Evolutionary conservation across 2,888 invertebrate species (phyloP).

Genomic region (Orthosia incerta): DNA sequence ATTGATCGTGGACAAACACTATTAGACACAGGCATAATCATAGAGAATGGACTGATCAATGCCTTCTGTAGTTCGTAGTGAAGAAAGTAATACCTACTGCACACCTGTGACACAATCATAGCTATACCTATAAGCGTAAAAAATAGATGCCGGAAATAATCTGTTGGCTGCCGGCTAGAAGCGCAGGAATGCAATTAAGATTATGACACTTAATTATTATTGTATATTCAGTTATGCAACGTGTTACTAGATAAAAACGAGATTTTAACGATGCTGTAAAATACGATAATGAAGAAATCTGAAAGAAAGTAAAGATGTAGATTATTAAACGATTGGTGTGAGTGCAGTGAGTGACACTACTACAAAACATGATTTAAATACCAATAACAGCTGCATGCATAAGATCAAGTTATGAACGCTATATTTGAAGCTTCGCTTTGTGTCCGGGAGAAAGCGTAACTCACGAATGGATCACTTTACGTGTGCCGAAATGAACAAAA

Average conservation of each 20-base stretch:
- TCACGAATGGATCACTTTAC: background rate
- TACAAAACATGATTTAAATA: background rate
- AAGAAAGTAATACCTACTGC: too few relatives aligned
- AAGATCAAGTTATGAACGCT: background rate
- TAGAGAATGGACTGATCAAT: too few relatives aligned
- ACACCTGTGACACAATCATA: too few relatives aligned
- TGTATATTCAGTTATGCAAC: background rate
- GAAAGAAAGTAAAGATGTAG: background rate
- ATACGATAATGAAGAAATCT: background rate
- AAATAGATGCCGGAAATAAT: constrained; percentile 43
- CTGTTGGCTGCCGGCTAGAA: constrained; percentile 24
- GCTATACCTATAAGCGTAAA: background rate
- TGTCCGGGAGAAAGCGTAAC: constrained; percentile 7
- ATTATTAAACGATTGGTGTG: too few relatives aligned
- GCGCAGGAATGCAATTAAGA: constrained; percentile 43
- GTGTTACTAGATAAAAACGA: background rate
- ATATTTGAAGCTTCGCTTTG: background rate
- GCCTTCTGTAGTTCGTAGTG: too few relatives aligned
- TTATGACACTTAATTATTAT: constrained; percentile 25
- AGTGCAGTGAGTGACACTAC: too few relatives aligned
- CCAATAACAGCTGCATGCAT: background rate
- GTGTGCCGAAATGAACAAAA: background rate
- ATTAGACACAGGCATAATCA: too few relatives aligned
- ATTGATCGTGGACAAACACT: too few relatives aligned
- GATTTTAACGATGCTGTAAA: too few relatives aligned